Conservation (phyloP, 1,140 invertebrate species). For the Cotesia glomerata region DNA sequence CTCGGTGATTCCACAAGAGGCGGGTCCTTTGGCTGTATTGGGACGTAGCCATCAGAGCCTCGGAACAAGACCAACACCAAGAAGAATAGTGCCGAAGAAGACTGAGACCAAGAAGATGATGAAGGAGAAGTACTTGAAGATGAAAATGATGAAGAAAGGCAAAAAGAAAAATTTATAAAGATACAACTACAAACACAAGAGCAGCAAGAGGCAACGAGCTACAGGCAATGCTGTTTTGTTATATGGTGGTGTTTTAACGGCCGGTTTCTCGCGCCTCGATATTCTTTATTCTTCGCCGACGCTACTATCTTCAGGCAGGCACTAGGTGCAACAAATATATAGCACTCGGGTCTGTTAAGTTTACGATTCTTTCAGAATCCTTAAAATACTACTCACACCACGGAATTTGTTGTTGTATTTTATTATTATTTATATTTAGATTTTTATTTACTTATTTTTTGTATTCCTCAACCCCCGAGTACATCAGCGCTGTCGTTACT, state of each 20-base stretch:
- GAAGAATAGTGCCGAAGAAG: constrained; percentile 2
- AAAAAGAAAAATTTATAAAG: neutral
- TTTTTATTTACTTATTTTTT: no score
- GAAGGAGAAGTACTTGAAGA: constrained; percentile 3
- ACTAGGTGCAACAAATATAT: neutral
- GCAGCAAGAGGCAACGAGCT: no score
- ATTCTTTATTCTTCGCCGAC: constrained; percentile 41
- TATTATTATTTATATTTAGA: neutral
- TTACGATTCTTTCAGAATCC: constrained; percentile 44
- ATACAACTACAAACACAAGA: neutral
- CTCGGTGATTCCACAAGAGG: constrained; percentile 25
- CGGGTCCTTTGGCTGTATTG: neutral
- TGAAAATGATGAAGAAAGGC: neutral
- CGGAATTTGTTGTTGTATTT: neutral
- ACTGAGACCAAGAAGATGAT: neutral
- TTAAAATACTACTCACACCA: constrained; percentile 29
- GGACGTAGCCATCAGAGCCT: constrained; percentile 19
- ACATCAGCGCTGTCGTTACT: no score
- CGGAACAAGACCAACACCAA: constrained; percentile 7
- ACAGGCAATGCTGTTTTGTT: no score
- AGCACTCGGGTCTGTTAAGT: constrained; percentile 18
- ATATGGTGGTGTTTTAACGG: constrained; percentile 37
- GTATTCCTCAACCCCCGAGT: no score
- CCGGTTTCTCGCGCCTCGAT: constrained; percentile 36
- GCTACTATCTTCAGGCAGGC: constrained; percentile 34